Percentiles rank a stretch among this genome's conserved stretches.
Evolutionary conservation across 1,140 invertebrate species (phyloP).

Genomic region (Neotoxoptera formosana): DNA sequence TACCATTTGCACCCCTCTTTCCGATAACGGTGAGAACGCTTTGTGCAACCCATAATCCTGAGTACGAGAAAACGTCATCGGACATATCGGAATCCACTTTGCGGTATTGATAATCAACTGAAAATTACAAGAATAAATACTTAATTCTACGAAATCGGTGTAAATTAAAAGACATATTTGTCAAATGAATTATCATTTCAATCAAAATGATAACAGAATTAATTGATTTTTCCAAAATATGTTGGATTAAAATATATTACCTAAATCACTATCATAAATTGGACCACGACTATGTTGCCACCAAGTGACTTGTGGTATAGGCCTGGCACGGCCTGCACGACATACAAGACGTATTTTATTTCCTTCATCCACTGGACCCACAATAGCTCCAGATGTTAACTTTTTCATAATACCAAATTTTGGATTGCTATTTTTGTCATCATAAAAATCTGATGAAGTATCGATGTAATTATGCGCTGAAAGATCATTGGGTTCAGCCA

Average conservation of each 20-base stretch:
- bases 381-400: constrained; percentile 64
- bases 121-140: background rate
- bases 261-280: constrained; percentile 15
- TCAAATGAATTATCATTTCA: background rate
- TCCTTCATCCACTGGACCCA: constrained; percentile 77
- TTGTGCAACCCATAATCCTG: constrained; percentile 32
- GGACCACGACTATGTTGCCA: constrained; percentile 63
- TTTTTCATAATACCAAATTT: constrained; percentile 42
- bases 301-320: constrained; percentile 79
- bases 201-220: background rate
- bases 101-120: constrained; percentile 29
- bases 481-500: background rate
- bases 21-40: constrained; percentile 14
- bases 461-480: background rate
- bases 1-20: constrained; percentile 30
- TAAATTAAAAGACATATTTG: background rate
- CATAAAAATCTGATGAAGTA: constrained; percentile 30
- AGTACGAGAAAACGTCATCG: constrained; percentile 21
- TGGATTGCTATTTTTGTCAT: constrained; percentile 21
- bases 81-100: constrained; percentile 33
- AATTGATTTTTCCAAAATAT: background rate
- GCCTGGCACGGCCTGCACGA: constrained; percentile 77
- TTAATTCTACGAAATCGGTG: background rate
- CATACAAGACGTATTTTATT: constrained; percentile 73
- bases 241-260: background rate